Base-by-base conservation (phyloP, 1,140 invertebrate genomes). In the Drosophila malerkotliana region DNA sequence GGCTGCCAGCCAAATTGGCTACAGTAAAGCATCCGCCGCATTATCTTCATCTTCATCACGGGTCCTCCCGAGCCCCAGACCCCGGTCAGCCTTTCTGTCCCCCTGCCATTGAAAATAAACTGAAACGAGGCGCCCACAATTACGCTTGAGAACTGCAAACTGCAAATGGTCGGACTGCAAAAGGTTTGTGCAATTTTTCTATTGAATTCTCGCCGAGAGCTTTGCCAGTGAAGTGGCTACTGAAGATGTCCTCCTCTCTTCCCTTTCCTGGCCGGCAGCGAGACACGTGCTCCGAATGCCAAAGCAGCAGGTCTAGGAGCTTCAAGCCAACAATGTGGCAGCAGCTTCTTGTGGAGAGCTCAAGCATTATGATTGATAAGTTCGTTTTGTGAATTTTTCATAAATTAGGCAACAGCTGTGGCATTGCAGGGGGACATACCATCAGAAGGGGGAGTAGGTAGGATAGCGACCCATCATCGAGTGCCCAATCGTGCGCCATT, bases 331-430 rank as follows among this genome's bases (percentile, higher is more conserved):
- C 74, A 87, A 76, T 87, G 83, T 87, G 53, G 63, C 66, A 58
- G 71, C 49, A 28, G 49, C 78, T 51, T 61, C 55, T 62, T 21
- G 30, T 45, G 37, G 21, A 59, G 44, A 51, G 76, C 63, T 62
- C 62, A 75, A 59, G 82, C 79, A 82, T 87, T 87, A 87, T 87
- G 82, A 87, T 87, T 87, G 82, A 87, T 87, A 87, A 87, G 82
- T 87, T 87, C 82, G 83, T 82, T 87, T 82, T 87, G 82, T 82
- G 82, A 87, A 87, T 87, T 87, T 87, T 87, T 87, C 83, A 87
- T 87, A 87, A 87, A 88, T 87, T 87, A 87, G 83, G 78, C 72
- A 74, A 61, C 83, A 78, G 78, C 78, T 82, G 82, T 60, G 63
- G 39, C 63, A 21, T 55, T 14, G 15, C 12, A 9, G 18, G 8